phyloP scores from a whole-genome alignment of 2,113 vertebrate genomes.

The Marmota flaviventris region DNA sequence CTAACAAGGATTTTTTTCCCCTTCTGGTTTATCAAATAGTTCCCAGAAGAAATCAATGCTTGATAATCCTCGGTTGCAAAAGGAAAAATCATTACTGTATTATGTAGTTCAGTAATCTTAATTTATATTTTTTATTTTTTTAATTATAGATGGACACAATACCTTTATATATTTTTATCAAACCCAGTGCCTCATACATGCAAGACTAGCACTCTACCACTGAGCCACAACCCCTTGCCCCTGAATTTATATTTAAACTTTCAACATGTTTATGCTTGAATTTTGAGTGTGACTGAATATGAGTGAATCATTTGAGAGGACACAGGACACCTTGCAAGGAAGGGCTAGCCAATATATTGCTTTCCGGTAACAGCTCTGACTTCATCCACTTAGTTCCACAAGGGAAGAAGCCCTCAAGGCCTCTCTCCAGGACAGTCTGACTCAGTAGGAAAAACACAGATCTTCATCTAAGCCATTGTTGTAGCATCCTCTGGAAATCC shows the following conservation, averaged over 20 bases:
- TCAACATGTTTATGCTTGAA: neutral
- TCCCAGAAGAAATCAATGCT: neutral
- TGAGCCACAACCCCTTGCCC: too few species aligned
- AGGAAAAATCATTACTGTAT: neutral
- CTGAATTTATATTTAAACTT: neutral
- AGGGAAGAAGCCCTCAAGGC: neutral
- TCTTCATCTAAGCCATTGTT: accelerated
- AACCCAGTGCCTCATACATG: too few species aligned
- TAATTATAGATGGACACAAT: too few species aligned
- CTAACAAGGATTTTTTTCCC: neutral
- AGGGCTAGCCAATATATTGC: accelerated
- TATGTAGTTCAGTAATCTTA: neutral
- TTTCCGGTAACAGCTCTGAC: too few species aligned
- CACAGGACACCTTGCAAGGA: neutral
- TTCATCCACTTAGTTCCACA: accelerated
- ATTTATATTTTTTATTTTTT: neutral
- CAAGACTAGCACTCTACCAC: too few species aligned
- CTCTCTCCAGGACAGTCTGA: neutral
- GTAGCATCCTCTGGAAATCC: neutral
- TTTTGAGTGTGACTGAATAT: neutral
- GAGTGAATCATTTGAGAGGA: neutral
- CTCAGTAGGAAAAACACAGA: neutral
- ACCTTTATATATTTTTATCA: too few species aligned
- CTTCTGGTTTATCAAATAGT: neutral
- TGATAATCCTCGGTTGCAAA: neutral